phyloP scores from a whole-genome alignment of 2,797 vertebrate species.

The Liparis tanakae region DNA sequence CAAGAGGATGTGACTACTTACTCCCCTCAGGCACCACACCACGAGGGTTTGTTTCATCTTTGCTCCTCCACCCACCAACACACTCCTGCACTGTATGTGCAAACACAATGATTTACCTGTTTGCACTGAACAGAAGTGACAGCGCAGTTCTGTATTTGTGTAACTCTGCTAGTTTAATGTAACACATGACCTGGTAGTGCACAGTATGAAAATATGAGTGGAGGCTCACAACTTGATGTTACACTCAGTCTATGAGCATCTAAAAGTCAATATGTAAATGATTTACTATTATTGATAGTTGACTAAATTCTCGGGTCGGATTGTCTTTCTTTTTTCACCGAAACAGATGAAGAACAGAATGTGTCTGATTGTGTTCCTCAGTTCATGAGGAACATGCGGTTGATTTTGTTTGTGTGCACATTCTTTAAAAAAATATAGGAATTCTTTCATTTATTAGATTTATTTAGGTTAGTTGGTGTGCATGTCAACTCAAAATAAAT shows the following conservation, averaged over 20 bases:
- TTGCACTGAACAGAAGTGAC: background rate
- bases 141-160: background rate
- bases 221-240: background rate
- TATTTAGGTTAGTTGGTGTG: too few species aligned
- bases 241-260: background rate
- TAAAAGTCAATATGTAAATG: background rate
- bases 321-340: background rate
- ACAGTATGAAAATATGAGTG: background rate
- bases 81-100: background rate
- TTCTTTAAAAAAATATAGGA: too few species aligned
- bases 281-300: background rate
- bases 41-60: slow-evolving; percentile 24
- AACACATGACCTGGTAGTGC: background rate
- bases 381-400: background rate
- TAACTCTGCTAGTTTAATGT: background rate
- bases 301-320: background rate
- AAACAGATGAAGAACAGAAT: background rate
- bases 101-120: background rate
- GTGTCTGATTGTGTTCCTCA: too few species aligned
- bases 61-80: background rate
- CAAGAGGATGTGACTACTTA: slow-evolving; percentile 37
- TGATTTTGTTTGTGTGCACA: background rate
- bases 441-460: too few species aligned
- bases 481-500: too few species aligned
- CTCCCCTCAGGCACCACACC: slow-evolving; percentile 11